A percentile compares a stretch with the other conserved stretches of the same genome.
Evolutionary conservation across 2,797 vertebrate species (phyloP).

Genomic region (Hydrolagus colliei): DNA sequence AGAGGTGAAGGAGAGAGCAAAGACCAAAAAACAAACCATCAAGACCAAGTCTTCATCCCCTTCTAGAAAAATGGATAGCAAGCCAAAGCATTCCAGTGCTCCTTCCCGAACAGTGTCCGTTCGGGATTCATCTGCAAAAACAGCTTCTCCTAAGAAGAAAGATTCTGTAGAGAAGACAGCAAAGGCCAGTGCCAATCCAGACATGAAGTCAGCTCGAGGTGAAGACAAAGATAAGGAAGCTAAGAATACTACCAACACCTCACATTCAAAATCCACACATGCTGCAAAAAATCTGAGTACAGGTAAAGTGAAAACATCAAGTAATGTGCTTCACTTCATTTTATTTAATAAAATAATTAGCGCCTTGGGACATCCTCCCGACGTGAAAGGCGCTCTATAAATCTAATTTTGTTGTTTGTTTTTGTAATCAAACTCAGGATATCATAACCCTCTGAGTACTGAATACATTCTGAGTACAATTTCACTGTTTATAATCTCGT

Average conservation of each 20-base stretch:
- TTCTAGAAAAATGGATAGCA: slow-evolving; percentile 72
- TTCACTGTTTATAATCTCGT: no score
- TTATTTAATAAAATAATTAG: neutral
- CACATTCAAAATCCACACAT: slow-evolving; percentile 66
- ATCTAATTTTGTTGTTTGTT: no score
- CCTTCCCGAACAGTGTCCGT: slow-evolving; percentile 67
- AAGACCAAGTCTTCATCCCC: slow-evolving; percentile 83
- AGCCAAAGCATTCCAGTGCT: slow-evolving; percentile 57
- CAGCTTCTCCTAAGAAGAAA: slow-evolving; percentile 81
- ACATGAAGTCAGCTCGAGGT: slow-evolving; percentile 56
- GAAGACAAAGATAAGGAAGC: slow-evolving; percentile 86
- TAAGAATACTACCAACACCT: slow-evolving; percentile 91
- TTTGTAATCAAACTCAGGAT: neutral
- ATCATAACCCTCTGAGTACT: neutral
- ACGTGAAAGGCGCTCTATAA: no score
- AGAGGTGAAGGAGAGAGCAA: slow-evolving; percentile 75
- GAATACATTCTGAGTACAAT: no score
- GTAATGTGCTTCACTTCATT: no score
- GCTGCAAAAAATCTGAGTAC: slow-evolving; percentile 66
- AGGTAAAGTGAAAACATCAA: slow-evolving; percentile 54
- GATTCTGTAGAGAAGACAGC: slow-evolving; percentile 59
- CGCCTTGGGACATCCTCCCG: no score
- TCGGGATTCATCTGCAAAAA: slow-evolving; percentile 72
- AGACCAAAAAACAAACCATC: slow-evolving; percentile 77
- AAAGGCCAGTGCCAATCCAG: slow-evolving; percentile 54